Base-by-base conservation (phyloP, 2,113 vertebrate species). In the Pionites leucogaster region DNA sequence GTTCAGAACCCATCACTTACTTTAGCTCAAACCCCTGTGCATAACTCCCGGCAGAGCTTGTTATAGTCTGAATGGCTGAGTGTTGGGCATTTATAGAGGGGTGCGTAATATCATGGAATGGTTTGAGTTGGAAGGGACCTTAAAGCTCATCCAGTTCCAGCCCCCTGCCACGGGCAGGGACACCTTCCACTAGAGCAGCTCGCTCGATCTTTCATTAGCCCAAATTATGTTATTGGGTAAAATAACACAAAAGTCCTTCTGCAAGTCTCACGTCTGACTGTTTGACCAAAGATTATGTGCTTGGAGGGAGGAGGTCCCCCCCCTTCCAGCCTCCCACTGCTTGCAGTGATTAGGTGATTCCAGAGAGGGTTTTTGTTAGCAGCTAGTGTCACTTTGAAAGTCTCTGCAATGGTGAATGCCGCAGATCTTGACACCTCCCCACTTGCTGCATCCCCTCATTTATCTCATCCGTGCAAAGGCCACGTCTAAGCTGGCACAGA, bases 331-430 rank as follows among this genome's bases (percentile, higher is more conserved):
- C 57, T 85, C 41, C 7, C 12, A 5, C 3, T 11, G 19, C 25
- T 47, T 28, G 42, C 42, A 46, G 60, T 4, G 20, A 65, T 65
- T 22, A 33, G 42, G 33, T 17, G 18, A 70, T 59, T 82, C 20
- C 44, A 53, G 28, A 15, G 41, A 19, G 62, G 87, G 4, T 6
- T 46, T 68, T 50, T 75, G 35, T 50, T 63, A 28, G 41, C 52
- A 10, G 25, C 33, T 20, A 9, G 3, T 17, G 46, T 74, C 65
- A 31, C 55, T 59, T 39, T 15, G 64, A 25, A 49, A 74, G 33
- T 8, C 44, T 60, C 55, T 50, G 74, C 53, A n/a, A 18, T 0
- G 0, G 74, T 3, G 3, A 86, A 50, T 0, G 4, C 3, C 4
- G 39, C 10, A 69, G 8, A 42, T 28, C 49, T 59, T 9, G 74